phyloP scores from a whole-genome alignment of 2,888 invertebrate genomes.

The Plagiodera versicolora region DNA sequence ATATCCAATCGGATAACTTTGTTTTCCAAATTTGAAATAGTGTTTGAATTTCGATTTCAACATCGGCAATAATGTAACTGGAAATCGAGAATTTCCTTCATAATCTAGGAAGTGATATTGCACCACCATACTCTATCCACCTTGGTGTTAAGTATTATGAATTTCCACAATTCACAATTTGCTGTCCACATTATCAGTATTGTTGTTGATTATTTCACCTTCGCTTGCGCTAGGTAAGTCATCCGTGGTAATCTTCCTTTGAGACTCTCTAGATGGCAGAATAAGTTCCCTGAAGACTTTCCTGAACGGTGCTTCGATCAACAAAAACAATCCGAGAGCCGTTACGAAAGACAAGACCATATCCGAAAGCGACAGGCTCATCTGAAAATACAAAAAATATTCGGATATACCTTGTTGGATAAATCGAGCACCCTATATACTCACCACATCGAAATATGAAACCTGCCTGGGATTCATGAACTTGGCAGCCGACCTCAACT shows the following conservation, averaged over 20 bases:
- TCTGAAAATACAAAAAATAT: constrained; percentile 46
- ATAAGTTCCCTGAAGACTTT: constrained; percentile 54
- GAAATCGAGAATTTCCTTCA: too few species aligned
- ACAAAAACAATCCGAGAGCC: constrained; percentile 57
- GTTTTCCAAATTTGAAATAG: too few species aligned
- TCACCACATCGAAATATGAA: constrained; percentile 52
- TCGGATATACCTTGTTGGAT: not conserved
- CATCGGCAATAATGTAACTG: too few species aligned
- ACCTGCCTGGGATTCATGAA: constrained; percentile 56
- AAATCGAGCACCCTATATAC: too few species aligned
- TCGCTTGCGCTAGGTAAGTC: constrained; percentile 6
- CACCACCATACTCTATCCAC: too few species aligned
- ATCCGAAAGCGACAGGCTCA: constrained; percentile 55
- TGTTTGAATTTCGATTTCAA: too few species aligned
- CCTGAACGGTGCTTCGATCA: constrained; percentile 61
- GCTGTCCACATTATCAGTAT: constrained; percentile 36
- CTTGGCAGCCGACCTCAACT: constrained; percentile 57
- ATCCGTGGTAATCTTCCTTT: constrained; percentile 17
- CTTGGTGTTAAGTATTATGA: too few species aligned
- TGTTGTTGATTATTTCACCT: constrained; percentile 32
- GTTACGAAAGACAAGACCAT: constrained; percentile 57
- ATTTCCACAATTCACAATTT: too few species aligned
- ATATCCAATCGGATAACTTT: too few species aligned
- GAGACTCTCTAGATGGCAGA: constrained; percentile 34
- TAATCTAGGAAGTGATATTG: too few species aligned